Evolutionary conservation across 2,113 vertebrate species (phyloP).

Genomic region (Oreochromis niloticus): DNA sequence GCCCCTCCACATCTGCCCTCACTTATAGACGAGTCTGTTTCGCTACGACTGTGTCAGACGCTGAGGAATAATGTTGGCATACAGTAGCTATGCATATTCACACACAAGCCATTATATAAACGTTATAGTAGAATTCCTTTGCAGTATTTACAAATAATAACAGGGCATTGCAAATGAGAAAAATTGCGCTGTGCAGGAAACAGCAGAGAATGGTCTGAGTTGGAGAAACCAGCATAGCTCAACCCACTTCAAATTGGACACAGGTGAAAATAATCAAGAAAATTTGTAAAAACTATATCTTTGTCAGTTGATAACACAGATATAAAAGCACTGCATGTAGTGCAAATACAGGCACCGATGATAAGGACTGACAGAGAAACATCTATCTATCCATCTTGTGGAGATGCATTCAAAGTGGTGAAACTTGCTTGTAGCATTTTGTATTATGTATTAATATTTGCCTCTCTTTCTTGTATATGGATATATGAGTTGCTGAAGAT

Average conservation of each 20-base stretch:
- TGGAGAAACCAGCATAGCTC: neutral
- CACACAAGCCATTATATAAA: neutral
- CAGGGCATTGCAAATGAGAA: neutral
- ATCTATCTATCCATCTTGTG: neutral
- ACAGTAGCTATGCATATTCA: neutral
- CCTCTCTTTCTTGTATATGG: no score
- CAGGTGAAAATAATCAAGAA: neutral
- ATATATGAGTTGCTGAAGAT: no score
- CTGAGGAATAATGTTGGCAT: neutral
- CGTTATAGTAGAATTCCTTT: neutral
- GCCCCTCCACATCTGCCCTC: constrained; percentile 15
- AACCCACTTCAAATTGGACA: no score
- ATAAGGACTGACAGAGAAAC: neutral
- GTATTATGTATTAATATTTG: no score
- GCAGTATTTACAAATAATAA: neutral
- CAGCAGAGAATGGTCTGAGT: neutral
- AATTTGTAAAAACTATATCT: neutral
- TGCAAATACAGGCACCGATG: neutral
- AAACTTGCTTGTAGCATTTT: no score
- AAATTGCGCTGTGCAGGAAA: neutral
- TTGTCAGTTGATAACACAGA: neutral
- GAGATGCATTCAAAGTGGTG: no score
- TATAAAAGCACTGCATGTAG: neutral
- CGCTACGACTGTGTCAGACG: neutral
- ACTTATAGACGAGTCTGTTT: constrained; percentile 1